Base-by-base conservation (phyloP, 2,113 vertebrate species). In the Xenopus laevis region DNA sequence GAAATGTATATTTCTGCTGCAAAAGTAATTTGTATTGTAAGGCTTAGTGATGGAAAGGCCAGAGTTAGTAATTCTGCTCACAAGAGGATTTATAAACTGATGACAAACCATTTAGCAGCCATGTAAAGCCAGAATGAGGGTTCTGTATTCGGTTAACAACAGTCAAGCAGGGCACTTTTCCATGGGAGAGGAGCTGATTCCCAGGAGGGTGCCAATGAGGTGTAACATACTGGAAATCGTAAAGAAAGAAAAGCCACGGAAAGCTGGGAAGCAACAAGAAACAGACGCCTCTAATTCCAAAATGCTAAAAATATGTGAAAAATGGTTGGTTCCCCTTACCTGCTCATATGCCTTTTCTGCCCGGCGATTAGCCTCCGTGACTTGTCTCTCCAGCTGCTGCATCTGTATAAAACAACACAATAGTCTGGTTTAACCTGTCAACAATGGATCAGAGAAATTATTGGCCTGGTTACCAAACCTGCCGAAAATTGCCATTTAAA, bases 331-430 rank as follows among this genome's bases (percentile, higher is more conserved):
- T 66, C 7, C 20, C 20, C 6, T 57, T 88, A 98, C 96, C 94
- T 98, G 96, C 78, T 98, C 95, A 78, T 95, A 93, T 30, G 95
- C 94, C 57, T 92, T 91, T 81, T 95, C 93, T 62, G 96, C 96
- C 77, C 91, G 92, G 55, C 91, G 92, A 70, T 99, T 95, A 61
- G 96, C 92, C 82, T 98, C 94, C 65, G 93, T 84, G 79, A 98
- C 95, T 87, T 98, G 96, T 3, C 86, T 92, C 87, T 98, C 97
- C 87, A 98, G 83, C 78, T 98, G 96, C 16, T 96, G 94, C 88
- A 99, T 97, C 96, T 99, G 83, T 72, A 80, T 15, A 78, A 33
- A 68, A 9, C 81, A 20, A 75, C 45, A 18, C 69, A 40, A 40
- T 40, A 40, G 6, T 40, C 33, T 40, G 33, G 33, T 7, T 40